Conservation (phyloP, 2,113 vertebrate genomes). For the Corvus moneduloides region DNA sequence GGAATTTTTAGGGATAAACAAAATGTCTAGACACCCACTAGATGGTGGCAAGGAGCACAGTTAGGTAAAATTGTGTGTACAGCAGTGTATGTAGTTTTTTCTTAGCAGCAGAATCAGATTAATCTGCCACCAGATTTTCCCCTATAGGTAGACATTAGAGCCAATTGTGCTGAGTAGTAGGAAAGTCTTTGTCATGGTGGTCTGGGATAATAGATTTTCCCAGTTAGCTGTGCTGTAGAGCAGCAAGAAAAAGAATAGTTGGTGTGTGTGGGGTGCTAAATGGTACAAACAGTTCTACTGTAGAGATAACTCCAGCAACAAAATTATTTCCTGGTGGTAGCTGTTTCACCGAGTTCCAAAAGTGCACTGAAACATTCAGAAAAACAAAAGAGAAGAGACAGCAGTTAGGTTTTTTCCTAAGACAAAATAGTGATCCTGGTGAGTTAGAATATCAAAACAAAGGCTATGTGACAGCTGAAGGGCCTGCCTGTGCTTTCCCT, state of each 20-base stretch:
- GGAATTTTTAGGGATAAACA: not conserved
- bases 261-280: not conserved
- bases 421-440: not conserved
- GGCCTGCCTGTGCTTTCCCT: not conserved
- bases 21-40: slow-evolving; percentile 7
- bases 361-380: not conserved
- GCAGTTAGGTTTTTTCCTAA: not conserved
- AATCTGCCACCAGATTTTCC: not conserved
- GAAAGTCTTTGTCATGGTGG: not conserved
- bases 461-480: not conserved
- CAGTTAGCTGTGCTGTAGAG: not conserved
- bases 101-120: not conserved
- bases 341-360: not conserved
- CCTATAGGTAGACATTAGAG: not conserved
- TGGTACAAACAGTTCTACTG: not conserved
- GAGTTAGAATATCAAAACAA: not conserved
- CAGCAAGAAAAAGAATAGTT: not conserved
- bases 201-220: not conserved
- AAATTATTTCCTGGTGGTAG: not conserved
- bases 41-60: slow-evolving; percentile 37
- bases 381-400: not conserved
- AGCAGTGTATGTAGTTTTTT: not conserved
- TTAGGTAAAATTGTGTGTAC: not conserved
- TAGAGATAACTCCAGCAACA: not conserved
- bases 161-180: not conserved